Base-by-base conservation (phyloP, 1,140 invertebrate genomes). In the Lethrus apterus region DNA sequence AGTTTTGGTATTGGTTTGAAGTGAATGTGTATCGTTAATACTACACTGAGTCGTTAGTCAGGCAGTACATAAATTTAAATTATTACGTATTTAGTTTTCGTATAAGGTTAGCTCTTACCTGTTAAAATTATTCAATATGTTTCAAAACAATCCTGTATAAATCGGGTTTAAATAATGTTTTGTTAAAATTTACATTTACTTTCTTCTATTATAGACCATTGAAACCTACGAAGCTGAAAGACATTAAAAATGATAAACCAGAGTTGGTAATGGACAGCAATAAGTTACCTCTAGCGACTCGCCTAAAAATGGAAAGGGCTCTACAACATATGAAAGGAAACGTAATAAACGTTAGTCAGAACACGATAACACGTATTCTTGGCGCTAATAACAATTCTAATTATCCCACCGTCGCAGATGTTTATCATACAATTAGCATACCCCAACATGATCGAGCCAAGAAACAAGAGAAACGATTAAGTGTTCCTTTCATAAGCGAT, bases 381-480 rank as follows among this genome's bases (percentile, higher is more conserved):
- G 81, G 75, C 3, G 80, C 81, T 0, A 79, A 83, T 41, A 82
- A 81, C 54, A 87, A 87, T 54, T 75, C 78, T 5, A 76, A 78
- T 21, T 86, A 87, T 49, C 83, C 83, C 1, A 86, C 82, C 0
- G 81, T 84, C 0, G 78, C 80, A 15, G 81, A 89, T 67, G 73
- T 81, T 8, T 66, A 65, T 34, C 64, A 66, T 34, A 65, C 63
- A 0, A 64, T 65, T 31, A 53, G 53, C 11, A 52, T 59, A 11
- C 57, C 59, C 5, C 51, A 52, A 34, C 31, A 54, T 19, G 46
- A 32, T 29, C 21, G 10, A 11, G 23, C 44, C 2, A 23, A 46
- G 11, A 40, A 40, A 10, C 43, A 43, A 15, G 55, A 58, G 17
- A 65, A 64, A 46, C 38, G 61, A 20, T 38, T 60, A 1, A 65